Base-by-base conservation (phyloP, 2,113 vertebrate species). In the Dasyurus viverrinus region DNA sequence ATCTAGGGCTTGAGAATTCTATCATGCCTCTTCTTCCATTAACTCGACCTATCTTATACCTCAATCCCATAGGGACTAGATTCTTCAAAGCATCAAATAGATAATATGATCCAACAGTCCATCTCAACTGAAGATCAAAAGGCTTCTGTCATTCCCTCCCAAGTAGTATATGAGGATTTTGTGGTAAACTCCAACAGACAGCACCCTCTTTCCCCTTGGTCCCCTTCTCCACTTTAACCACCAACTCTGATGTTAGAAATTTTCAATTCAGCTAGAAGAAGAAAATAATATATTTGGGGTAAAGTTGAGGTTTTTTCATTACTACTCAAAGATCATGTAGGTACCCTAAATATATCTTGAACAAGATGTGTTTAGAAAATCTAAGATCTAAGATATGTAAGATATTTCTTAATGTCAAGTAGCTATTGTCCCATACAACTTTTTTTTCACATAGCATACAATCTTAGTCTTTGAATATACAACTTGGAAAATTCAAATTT, bases 401-500 rank as follows among this genome's bases (percentile, higher is more conserved):
- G 96, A 68, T 94, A 53, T 23, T 94, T 76, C 90, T 42, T 54
- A n/a, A 90, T 97, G 97, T 98, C 97, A 98, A 92, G 97, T 97
- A 97, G 97, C 92, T 96, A 96, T 90, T 92, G 90, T 98, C 97
- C 97, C 98, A 98, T 97, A 97, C 95, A 94, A 98, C 97, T 97
- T 98, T 98, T 98, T 98, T 98, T 97, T 94, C 94, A 96, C 96
- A 95, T 96, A 96, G 54, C 95, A 94, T 60, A 92, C 92, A 97
- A 97, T 94, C 97, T 95, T 95, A 92, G 95, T 96, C 57, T 92
- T 97, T 98, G 98, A 98, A 97, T 93, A 93, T 94, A 96, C 54
- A 96, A 0, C 89, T 96, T 98, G 98, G 98, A 98, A 98, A 99
- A 98, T 96, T 91, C 96, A 97, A 97, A n/a, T 97, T 97, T 97